A percentile compares a stretch with the other conserved stretches of the same genome.
Evolutionary conservation across 2,888 invertebrate species (phyloP).

Genomic region (Drosophila phalerata): DNA sequence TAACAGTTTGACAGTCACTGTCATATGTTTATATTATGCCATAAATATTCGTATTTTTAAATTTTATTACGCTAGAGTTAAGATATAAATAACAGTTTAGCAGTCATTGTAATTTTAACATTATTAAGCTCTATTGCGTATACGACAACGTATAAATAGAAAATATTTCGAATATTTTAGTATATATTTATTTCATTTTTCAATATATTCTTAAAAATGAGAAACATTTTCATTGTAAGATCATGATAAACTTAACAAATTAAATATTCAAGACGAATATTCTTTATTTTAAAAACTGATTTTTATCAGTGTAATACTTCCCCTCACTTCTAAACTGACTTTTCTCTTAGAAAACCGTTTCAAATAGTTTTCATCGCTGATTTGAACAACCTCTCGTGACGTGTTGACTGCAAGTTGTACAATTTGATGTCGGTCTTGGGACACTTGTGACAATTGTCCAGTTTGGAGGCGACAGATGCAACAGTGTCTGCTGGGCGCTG

Average conservation of each 20-base stretch:
- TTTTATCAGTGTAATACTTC: background rate
- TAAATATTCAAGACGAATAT: no score
- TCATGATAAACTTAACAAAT: no score
- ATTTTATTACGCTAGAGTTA: background rate
- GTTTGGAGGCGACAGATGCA: conserved; percentile 28
- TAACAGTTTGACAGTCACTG: conserved; percentile 33
- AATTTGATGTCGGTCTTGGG: conserved; percentile 32
- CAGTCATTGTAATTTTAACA: background rate
- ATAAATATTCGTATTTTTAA: conserved; percentile 6
- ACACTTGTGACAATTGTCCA: conserved; percentile 58
- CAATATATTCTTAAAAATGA: no score
- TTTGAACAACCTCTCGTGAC: conserved; percentile 45
- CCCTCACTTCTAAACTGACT: background rate
- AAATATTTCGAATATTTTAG: no score
- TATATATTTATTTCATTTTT: no score
- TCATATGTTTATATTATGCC: background rate
- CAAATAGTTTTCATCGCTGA: conserved; percentile 41
- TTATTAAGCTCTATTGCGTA: conserved; percentile 5
- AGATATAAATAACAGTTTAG: conserved; percentile 1
- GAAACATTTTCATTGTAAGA: no score
- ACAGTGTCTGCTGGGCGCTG: conserved; percentile 48
- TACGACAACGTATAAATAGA: background rate
- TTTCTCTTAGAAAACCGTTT: background rate
- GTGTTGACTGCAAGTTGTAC: conserved; percentile 34
- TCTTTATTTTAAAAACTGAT: background rate